Conservation (phyloP, 2,888 invertebrate species). For the Dicroscelio sp. region DNA sequence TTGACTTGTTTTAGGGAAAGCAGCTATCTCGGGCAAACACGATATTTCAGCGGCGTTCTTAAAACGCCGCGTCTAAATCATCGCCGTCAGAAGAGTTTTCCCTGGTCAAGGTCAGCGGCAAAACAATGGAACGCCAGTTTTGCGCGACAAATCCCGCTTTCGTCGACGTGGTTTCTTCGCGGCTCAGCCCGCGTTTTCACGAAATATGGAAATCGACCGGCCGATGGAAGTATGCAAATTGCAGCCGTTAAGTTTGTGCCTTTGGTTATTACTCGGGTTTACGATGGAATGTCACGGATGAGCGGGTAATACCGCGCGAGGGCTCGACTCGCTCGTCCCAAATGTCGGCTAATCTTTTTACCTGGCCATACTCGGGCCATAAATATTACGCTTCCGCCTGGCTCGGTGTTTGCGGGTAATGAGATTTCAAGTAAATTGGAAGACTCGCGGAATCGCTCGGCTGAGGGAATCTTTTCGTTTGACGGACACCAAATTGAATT, state of each 20-base stretch:
- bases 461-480: neutral
- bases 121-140: conserved; percentile 10
- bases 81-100: conserved; percentile 21
- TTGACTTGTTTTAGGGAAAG: conserved; percentile 38
- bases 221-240: conserved; percentile 50
- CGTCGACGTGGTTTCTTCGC: conserved; percentile 39
- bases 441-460: neutral
- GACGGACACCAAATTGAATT: neutral
- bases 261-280: conserved; percentile 57
- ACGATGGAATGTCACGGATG: conserved; percentile 47
- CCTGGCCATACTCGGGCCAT: conserved; percentile 4
- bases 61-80: conserved; percentile 59
- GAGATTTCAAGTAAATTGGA: neutral
- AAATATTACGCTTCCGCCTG: neutral
- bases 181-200: conserved; percentile 12
- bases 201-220: conserved; percentile 44
- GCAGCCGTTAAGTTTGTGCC: conserved; percentile 36
- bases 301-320: conserved; percentile 25
- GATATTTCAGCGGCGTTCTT: conserved; percentile 36
- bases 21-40: conserved; percentile 23
- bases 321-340: too few relatives aligned
- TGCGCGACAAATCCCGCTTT: conserved; percentile 47
- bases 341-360: conserved; percentile 41
- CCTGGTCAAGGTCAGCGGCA: conserved; percentile 45
- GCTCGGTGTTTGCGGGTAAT: neutral